phyloP scores from a whole-genome alignment of 2,113 vertebrate species.

The Leptodactylus fuscus region DNA sequence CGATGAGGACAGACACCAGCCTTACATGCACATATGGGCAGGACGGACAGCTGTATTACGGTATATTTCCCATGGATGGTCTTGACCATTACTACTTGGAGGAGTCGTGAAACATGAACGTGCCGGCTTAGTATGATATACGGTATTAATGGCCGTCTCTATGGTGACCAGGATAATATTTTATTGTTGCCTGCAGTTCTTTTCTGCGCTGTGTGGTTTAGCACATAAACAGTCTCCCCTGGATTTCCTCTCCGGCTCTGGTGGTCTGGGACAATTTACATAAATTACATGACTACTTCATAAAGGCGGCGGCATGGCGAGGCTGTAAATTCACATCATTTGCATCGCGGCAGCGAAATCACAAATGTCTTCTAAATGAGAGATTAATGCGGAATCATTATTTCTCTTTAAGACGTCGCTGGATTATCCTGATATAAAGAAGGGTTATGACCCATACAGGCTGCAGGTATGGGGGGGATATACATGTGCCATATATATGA shows the following conservation, averaged over 20 bases:
- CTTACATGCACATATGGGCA: not conserved
- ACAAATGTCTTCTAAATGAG: constrained; percentile 30
- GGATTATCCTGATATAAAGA: constrained; percentile 11
- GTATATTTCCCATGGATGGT: too few species aligned
- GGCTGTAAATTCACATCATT: constrained; percentile 13
- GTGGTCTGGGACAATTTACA: constrained; percentile 43
- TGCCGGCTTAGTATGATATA: not conserved
- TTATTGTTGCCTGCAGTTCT: constrained; percentile 1
- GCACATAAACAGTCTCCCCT: constrained; percentile 11
- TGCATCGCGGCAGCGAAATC: not conserved
- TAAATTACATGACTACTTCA: constrained; percentile 47
- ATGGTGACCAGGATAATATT: constrained; percentile 38
- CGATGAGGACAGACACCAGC: not conserved
- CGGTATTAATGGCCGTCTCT: constrained; percentile 17
- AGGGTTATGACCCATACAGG: not conserved
- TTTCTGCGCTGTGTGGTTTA: not conserved
- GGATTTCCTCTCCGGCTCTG: not conserved
- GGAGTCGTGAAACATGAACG: not conserved
- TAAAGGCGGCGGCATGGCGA: constrained; percentile 22
- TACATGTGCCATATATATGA: too few species aligned
- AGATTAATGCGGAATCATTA: constrained; percentile 30
- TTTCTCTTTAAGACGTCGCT: not conserved
- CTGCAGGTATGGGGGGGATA: not conserved
- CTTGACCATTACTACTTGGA: too few species aligned
- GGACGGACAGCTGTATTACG: too few species aligned